Evolutionary conservation across 2,888 invertebrate species (phyloP).

Genomic region (Drosophila macrospina): DNA sequence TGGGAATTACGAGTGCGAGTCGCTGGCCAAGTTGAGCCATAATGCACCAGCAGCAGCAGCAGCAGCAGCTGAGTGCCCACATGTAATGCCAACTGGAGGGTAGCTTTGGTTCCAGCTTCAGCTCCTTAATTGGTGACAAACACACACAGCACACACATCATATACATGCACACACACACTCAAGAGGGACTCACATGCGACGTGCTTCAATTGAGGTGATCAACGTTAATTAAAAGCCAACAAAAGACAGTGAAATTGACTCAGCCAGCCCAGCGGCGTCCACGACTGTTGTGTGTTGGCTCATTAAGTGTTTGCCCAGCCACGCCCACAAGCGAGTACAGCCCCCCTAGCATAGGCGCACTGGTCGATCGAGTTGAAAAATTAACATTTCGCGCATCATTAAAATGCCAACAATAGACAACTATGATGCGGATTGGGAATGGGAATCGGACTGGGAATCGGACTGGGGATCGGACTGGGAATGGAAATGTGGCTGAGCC

Average conservation of each 20-base stretch:
- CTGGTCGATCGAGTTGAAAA: conserved; percentile 73
- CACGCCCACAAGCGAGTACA: conserved; percentile 35
- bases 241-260: conserved; percentile 58
- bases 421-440: conserved; percentile 28
- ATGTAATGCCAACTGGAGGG: conserved; percentile 73
- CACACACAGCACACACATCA: conserved; percentile 15
- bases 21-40: conserved; percentile 67
- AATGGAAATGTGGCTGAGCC: conserved; percentile 40
- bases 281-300: conserved; percentile 35
- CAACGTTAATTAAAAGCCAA: conserved; percentile 84
- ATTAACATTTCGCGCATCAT: conserved; percentile 81
- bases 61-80: conserved; percentile 71
- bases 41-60: conserved; percentile 76
- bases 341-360: conserved; percentile 14
- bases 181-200: conserved; percentile 60
- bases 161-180: neutral
- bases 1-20: conserved; percentile 58
- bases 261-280: conserved; percentile 24
- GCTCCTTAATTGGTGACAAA: conserved; percentile 75
- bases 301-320: conserved; percentile 59
- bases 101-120: conserved; percentile 33
- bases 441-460: neutral
- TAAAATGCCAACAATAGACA: conserved; percentile 66
- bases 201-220: conserved; percentile 84
- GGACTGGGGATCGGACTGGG: neutral